Conservation (phyloP, 2,888 invertebrate genomes). For the Rhogogaster chlorosoma region DNA sequence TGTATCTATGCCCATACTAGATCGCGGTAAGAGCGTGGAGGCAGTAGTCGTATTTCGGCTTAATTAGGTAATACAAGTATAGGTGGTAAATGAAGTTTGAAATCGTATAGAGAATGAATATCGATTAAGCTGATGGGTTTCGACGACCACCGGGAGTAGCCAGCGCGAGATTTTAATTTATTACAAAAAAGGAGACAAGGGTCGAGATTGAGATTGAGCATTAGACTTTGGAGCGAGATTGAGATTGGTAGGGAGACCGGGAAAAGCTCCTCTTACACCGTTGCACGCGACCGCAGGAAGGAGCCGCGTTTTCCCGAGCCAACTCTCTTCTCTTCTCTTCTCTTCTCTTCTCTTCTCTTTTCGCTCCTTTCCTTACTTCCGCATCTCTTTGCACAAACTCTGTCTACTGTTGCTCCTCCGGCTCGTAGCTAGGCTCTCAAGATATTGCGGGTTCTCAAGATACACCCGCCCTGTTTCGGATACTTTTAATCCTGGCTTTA, state of each 20-base stretch:
- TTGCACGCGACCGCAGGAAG: conserved; percentile 40
- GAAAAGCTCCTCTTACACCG: conserved; percentile 13
- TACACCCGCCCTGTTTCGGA: conserved; percentile 11
- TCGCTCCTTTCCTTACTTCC: neutral
- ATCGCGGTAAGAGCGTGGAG: neutral
- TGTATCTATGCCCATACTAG: neutral
- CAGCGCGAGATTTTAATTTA: conserved; percentile 53
- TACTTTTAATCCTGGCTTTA: conserved; percentile 46
- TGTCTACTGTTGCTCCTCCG: neutral
- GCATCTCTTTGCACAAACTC: conserved; percentile 39
- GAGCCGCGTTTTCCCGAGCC: conserved; percentile 39
- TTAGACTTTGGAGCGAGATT: conserved; percentile 42
- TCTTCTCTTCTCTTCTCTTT: neutral
- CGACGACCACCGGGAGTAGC: conserved; percentile 47
- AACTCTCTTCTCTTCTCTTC: neutral
- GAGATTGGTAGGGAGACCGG: conserved; percentile 41
- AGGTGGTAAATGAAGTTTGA: neutral
- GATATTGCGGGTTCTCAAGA: conserved; percentile 37
- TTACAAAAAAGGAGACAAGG: conserved; percentile 26
- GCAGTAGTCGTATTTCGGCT: no score
- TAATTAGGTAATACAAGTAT: no score
- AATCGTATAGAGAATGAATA: neutral
- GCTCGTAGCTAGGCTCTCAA: conserved; percentile 22
- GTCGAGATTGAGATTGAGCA: conserved; percentile 48
- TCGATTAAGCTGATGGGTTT: neutral